Evolutionary conservation across 2,113 vertebrate species (phyloP).

Genomic region (Tragelaphus buxtoni): DNA sequence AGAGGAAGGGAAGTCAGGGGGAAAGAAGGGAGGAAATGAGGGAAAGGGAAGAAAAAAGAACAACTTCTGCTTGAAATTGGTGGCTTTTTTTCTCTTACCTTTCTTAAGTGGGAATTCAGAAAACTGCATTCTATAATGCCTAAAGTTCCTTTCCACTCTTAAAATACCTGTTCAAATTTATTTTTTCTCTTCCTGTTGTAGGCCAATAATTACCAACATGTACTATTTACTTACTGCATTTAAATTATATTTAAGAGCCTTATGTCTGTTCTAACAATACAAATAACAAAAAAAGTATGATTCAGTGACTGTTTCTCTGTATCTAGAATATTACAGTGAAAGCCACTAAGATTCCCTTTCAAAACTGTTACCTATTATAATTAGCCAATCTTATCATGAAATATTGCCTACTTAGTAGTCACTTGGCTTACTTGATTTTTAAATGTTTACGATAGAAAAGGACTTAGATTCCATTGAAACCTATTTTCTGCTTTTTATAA

Average conservation of each 20-base stretch:
- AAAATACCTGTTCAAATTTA: neutral
- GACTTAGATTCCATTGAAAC: neutral
- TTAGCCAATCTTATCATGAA: neutral
- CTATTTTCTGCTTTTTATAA: neutral
- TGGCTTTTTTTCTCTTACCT: neutral
- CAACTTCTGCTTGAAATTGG: neutral
- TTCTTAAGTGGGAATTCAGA: neutral
- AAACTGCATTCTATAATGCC: neutral
- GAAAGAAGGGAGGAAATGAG: neutral
- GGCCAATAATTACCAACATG: neutral
- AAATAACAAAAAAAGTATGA: neutral
- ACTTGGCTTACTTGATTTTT: neutral
- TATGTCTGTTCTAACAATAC: neutral
- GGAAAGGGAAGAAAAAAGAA: neutral
- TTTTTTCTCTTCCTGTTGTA: neutral
- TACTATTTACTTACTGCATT: neutral
- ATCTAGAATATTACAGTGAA: neutral
- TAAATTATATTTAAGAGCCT: neutral
- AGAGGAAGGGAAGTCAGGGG: neutral
- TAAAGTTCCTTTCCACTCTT: neutral
- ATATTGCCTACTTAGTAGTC: neutral
- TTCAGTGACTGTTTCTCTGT: neutral
- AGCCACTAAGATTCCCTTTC: neutral
- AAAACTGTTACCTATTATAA: neutral
- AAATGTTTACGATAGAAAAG: neutral